Base-by-base conservation (phyloP, 2,797 vertebrate species). In the Oreonectes daqikongensis region DNA sequence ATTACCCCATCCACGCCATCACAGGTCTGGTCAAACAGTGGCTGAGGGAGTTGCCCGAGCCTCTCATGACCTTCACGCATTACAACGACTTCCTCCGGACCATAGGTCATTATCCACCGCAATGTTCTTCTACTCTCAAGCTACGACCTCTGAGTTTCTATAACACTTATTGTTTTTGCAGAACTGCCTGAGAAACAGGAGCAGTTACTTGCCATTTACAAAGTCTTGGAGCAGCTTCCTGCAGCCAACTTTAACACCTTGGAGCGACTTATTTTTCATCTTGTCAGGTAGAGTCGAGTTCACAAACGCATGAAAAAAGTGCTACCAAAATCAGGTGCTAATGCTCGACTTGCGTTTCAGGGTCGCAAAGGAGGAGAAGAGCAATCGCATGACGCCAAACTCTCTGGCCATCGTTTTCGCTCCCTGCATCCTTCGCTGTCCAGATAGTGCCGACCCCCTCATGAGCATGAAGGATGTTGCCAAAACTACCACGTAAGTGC, bases 391-490 rank as follows among this genome's bases (percentile, higher is more conserved):
- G 98, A 98, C 96, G 2, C 92, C 97, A 0, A 96, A 97, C 5
- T 95, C 97, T 0, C 64, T 99, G 88, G 97, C 98, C 74, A 99
- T 99, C 15, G 94, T 99, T 76, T 99, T 99, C 28, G 97, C 98
- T 1, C 98, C 98, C 0, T 99, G 98, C 80, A 92, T 99, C 72
- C 87, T 99, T 71, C 97, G 97, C 69, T 96, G 96, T 63, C 97
- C 96, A 0, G 96, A 99, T 86, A 94, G 88, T 14, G 94, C 94
- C 0, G 98, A 99, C 87, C 98, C 98, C 0, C 87, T 99, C 67
- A 95, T 95, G 84, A 98, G 97, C 92, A 97, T 99, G 97, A 98
- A 96, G 87, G 97, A 99, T 0, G 96, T 99, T 0, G 95, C 96
- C 83, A 99, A 98, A 90, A 95, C 97, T 17, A 99, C 97, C 83